Evolutionary conservation across 92 coral and sea anemone genomes (phyloP).

Genomic region (Heliopora coerulea): DNA sequence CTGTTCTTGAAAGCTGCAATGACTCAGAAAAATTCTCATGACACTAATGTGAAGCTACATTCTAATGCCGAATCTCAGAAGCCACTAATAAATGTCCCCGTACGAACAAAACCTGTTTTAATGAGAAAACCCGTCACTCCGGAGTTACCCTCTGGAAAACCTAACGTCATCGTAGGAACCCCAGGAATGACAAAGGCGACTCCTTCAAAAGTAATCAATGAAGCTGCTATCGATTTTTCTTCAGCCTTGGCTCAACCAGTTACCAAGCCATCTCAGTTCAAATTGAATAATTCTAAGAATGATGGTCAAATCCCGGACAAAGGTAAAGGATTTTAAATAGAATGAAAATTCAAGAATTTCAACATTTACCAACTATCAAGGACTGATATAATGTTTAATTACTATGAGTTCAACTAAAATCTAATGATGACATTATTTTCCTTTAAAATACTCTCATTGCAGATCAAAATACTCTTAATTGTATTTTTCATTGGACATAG

Average conservation of each 20-base stretch:
- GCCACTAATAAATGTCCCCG: too few species aligned
- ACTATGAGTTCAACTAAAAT: too few species aligned
- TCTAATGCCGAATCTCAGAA: neutral
- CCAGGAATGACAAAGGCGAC: neutral
- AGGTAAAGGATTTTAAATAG: too few species aligned
- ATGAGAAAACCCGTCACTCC: neutral
- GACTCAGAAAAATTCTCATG: neutral
- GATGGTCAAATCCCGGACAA: neutral
- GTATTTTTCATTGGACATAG: too few species aligned
- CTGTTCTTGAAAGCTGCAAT: neutral
- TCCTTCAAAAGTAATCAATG: neutral
- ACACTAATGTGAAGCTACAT: neutral
- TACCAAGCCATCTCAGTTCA: neutral
- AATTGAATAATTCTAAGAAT: neutral
- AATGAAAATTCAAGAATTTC: too few species aligned
- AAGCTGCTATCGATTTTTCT: neutral
- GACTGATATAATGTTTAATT: too few species aligned
- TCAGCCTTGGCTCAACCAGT: neutral
- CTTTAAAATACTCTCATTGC: too few species aligned
- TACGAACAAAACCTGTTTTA: too few species aligned
- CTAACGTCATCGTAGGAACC: neutral
- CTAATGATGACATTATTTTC: too few species aligned
- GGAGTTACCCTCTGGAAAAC: neutral
- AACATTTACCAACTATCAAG: too few species aligned
- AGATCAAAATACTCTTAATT: too few species aligned